Percentiles rank a stretch among this genome's conserved stretches.
Conservation (phyloP, 2,797 vertebrate species). For the Macropus fuliginosus region DNA sequence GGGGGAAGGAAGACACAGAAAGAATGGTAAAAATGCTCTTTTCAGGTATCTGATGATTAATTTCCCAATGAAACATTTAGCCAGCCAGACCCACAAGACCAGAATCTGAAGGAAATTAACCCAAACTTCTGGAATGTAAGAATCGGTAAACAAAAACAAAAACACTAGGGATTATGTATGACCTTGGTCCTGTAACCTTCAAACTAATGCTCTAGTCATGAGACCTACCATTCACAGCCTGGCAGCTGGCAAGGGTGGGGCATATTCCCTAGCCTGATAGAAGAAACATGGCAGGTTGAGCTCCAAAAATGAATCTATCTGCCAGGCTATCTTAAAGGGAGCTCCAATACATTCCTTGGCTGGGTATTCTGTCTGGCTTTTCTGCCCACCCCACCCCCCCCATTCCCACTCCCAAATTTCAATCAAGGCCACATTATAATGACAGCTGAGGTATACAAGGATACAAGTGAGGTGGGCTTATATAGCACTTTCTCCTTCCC, state of each 20-base stretch:
- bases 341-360: background rate
- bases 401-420: background rate
- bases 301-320: background rate
- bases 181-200: constrained; percentile 50
- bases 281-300: background rate
- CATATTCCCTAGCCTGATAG: fast-evolving
- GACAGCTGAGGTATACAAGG: background rate
- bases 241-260: background rate
- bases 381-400: background rate
- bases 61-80: background rate
- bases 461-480: fast-evolving
- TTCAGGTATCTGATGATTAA: background rate
- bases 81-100: background rate
- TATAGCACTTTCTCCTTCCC: background rate
- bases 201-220: background rate
- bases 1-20: background rate
- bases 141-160: background rate
- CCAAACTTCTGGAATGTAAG: background rate
- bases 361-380: background rate
- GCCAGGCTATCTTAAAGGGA: background rate
- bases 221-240: background rate
- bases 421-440: background rate
- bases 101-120: background rate
- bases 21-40: background rate
- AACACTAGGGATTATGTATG: background rate